Evolutionary conservation across 2,888 invertebrate species (phyloP).

Genomic region (Apomyelois bistriatella): DNA sequence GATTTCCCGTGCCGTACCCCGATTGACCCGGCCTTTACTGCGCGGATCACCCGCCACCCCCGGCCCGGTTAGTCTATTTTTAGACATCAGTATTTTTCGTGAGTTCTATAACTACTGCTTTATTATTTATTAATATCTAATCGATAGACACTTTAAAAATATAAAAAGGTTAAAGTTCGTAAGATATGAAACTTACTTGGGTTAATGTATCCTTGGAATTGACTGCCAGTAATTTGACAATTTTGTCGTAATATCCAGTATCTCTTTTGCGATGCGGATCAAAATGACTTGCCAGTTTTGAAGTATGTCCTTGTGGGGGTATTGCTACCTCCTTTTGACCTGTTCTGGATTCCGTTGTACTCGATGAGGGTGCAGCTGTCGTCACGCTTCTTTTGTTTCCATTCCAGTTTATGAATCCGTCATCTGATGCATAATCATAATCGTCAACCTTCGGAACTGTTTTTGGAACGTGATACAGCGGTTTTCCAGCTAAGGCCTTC

Average conservation of each 20-base stretch:
- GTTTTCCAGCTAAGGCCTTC: conserved; percentile 80
- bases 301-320: conserved; percentile 77
- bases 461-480: conserved; percentile 71
- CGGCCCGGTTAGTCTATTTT: conserved; percentile 72
- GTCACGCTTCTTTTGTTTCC: conserved; percentile 71
- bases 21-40: conserved; percentile 70
- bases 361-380: conserved; percentile 49
- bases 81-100: conserved; percentile 60
- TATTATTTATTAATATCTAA: conserved; percentile 11
- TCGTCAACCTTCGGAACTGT: conserved; percentile 65
- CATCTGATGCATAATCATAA: conserved; percentile 70
- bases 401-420: conserved; percentile 75
- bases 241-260: conserved; percentile 69
- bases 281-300: conserved; percentile 48
- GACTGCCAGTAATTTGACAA: conserved; percentile 69
- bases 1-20: conserved; percentile 39
- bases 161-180: not conserved
- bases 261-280: conserved; percentile 45
- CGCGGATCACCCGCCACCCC: conserved; percentile 67
- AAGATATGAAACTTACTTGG: conserved; percentile 70
- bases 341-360: conserved; percentile 35
- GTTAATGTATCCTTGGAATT: conserved; percentile 71
- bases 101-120: conserved; percentile 36
- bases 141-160: not conserved
- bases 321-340: conserved; percentile 84